A percentile compares a stretch with the other conserved stretches of the same genome.
phyloP scores from a whole-genome alignment of 2,113 vertebrate genomes.

The Nerophis ophidion region DNA sequence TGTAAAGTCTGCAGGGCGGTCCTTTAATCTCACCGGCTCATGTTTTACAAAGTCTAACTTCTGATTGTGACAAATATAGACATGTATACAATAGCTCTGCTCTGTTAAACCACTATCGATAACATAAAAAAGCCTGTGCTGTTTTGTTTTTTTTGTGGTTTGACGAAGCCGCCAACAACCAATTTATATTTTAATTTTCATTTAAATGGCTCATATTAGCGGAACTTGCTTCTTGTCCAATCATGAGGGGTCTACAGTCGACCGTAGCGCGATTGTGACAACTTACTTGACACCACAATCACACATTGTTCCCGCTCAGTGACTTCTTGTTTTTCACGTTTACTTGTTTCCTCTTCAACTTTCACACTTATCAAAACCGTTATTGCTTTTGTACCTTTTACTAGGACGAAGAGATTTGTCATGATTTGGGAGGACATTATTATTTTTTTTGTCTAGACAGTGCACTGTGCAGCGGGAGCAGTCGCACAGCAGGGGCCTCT shows the following conservation, averaged over 20 bases:
- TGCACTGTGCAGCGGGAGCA: slow-evolving; percentile 16
- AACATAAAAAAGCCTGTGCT: too few species aligned
- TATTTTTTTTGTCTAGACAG: slow-evolving; percentile 56
- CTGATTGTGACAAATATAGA: too few species aligned
- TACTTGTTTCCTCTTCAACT: slow-evolving; percentile 42
- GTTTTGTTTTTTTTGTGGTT: too few species aligned
- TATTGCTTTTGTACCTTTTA: slow-evolving; percentile 51
- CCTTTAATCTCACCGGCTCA: too few species aligned
- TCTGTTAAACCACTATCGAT: too few species aligned
- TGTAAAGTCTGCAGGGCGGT: too few species aligned
- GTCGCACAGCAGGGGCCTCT: slow-evolving; percentile 22
- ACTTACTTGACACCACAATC: not conserved
- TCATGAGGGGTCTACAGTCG: not conserved
- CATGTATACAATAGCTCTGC: too few species aligned
- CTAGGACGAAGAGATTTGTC: slow-evolving; percentile 64
- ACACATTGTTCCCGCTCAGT: slow-evolving; percentile 13
- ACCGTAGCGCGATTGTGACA: not conserved
- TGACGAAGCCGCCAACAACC: too few species aligned
- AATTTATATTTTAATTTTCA: not conserved
- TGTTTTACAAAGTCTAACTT: too few species aligned
- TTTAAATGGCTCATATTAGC: not conserved
- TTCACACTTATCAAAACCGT: slow-evolving; percentile 55
- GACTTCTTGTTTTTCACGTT: slow-evolving; percentile 45
- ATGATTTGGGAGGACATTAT: slow-evolving; percentile 57
- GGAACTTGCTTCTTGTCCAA: not conserved